phyloP scores from a whole-genome alignment of 1,140 invertebrate species.

The Polypedilum vanderplanki region DNA sequence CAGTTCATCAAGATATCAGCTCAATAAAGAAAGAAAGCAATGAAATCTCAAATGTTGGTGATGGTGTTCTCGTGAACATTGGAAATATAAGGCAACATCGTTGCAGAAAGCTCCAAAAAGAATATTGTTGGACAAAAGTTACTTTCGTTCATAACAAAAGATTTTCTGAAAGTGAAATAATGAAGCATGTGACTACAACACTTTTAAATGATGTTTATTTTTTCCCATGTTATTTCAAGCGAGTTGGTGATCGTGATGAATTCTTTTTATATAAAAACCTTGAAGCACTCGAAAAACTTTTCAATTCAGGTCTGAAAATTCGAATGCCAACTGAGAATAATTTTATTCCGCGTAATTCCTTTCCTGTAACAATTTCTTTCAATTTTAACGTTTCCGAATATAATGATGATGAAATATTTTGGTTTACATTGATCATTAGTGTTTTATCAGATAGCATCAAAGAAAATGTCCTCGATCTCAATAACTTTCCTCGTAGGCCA shows the following conservation, averaged over 20 bases:
- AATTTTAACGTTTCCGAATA: not conserved
- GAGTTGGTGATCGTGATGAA: not conserved
- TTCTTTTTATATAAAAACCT: not conserved
- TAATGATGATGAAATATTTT: not conserved
- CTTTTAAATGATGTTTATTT: not conserved
- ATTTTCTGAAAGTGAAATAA: not conserved
- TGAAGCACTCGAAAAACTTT: not conserved
- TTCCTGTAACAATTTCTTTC: not conserved
- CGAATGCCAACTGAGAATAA: not conserved
- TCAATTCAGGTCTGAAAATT: not conserved
- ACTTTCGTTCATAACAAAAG: not conserved
- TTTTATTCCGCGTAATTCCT: not conserved
- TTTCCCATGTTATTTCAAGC: not conserved
- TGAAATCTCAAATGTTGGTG: not conserved
- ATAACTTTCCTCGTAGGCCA: not conserved
- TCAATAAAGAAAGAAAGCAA: not conserved
- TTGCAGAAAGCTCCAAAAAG: not conserved
- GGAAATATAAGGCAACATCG: not conserved
- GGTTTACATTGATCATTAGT: not conserved
- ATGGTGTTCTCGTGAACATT: not conserved
- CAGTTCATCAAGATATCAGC: not conserved
- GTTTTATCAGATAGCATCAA: not conserved
- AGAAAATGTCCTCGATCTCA: not conserved
- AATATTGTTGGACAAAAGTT: not conserved
- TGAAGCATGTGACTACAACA: not conserved